Evolutionary conservation across 2,113 vertebrate genomes (phyloP).

Genomic region (Cyanoramphus novaezelandiae): DNA sequence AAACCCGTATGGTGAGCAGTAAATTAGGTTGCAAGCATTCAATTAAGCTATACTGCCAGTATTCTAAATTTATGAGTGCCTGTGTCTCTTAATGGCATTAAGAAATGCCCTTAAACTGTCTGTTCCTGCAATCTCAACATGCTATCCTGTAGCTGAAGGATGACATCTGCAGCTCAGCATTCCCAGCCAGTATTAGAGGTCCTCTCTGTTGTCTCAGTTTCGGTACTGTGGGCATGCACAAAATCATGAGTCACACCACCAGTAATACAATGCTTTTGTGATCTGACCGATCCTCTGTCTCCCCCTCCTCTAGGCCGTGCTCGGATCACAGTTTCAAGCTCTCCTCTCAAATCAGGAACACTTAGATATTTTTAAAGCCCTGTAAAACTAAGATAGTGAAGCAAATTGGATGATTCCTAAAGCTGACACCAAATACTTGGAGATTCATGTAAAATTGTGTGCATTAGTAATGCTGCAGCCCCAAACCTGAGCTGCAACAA

Average conservation of each 20-base stretch:
- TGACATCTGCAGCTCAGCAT: not conserved
- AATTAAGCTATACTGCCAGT: not conserved
- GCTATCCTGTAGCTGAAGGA: not conserved
- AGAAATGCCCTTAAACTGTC: not conserved
- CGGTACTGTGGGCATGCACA: not conserved
- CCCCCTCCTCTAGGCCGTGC: not conserved
- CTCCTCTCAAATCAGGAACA: not conserved
- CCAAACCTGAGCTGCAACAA: not conserved
- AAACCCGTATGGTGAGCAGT: conserved; percentile 7
- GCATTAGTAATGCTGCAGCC: not conserved
- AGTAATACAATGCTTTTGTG: not conserved
- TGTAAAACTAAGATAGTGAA: not conserved
- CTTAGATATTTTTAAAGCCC: not conserved
- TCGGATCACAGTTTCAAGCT: not conserved
- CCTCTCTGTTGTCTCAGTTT: not conserved
- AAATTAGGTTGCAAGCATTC: conserved; percentile 48
- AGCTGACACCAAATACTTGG: not conserved
- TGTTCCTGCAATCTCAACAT: not conserved
- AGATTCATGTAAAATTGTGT: not conserved
- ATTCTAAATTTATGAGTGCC: not conserved
- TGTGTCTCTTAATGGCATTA: not conserved
- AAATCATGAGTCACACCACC: not conserved
- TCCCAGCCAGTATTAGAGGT: accelerated
- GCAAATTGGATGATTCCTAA: not conserved
- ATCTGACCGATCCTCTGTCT: not conserved